Base-by-base conservation (phyloP, 2,888 invertebrate genomes). In the Tachina grossa region DNA sequence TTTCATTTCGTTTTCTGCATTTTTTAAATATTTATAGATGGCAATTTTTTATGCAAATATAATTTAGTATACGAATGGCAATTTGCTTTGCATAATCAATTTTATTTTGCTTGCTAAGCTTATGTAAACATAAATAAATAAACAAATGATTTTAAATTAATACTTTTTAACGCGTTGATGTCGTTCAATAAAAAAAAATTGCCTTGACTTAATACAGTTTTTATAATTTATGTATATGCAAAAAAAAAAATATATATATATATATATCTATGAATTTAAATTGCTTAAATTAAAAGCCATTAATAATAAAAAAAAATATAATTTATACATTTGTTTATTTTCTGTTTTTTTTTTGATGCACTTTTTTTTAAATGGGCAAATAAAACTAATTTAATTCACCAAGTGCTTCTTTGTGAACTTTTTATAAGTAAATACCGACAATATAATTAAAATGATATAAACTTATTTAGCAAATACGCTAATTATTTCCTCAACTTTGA, bases 101-200 rank as follows among this genome's bases (percentile, higher is more conserved):
- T 22, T 19, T 43, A 16, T 22, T 47, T 66, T 66, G 49, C 16
- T 22, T 43, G 14, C 10, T 81, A 55, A 81, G 75, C 81, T 61
- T 81, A 69, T 75, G 61, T 75, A 75, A 81, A 68, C 75, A 55
- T 43, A 59, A n/a, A 19, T 68, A 16, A 31, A 71, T 65, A 39
- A 51, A 55, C 65, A 41, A 65, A 63, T 71, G n/a, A n/a, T 43
- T 63, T 68, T 63, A 75, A 74, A 76, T 71, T 57, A 65, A 55
- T 14, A 49, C 13, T 57, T 55, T 76, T 76, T 68, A 13, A 16
- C 57, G 49, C 41, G 19, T 47, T 45, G 39, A 45, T 65, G 66
- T 39, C 57, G 66, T 69, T 66, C 11, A 51, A 43, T 22, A 72
- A 43, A 43, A 43, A 72, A 22, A 43, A 22, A 61, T 43, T 16